A percentile compares a stretch with the other conserved stretches of the same genome.
phyloP scores from a whole-genome alignment of 2,888 invertebrate species.

The Drosophila pegasa region DNA sequence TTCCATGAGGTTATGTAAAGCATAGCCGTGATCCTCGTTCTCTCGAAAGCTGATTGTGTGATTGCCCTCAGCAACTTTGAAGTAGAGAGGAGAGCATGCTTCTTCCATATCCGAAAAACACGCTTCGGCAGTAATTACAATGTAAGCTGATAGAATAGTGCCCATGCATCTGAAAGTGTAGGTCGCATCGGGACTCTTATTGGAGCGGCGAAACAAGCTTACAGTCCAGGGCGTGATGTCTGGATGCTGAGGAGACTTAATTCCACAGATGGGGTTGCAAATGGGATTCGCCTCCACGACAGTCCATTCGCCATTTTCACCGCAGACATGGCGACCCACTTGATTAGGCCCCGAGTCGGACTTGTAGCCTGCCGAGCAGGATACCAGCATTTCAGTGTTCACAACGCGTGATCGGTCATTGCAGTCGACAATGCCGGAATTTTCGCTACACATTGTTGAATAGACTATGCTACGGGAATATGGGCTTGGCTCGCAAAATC shows the following conservation, averaged over 20 bases:
- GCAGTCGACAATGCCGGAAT: too few species aligned
- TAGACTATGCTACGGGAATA: too few species aligned
- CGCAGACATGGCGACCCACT: constrained; percentile 48
- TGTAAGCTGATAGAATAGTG: constrained; percentile 32
- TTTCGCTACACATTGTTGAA: too few species aligned
- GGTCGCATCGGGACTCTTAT: too few species aligned
- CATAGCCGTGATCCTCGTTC: constrained; percentile 23
- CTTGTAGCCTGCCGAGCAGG: background rate
- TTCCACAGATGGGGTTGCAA: constrained; percentile 75
- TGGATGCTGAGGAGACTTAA: constrained; percentile 31
- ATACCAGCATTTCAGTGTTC: background rate
- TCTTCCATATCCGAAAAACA: background rate
- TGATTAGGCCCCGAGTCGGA: background rate
- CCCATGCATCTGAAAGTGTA: constrained; percentile 23
- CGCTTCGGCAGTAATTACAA: constrained; percentile 22
- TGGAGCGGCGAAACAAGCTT: constrained; percentile 38
- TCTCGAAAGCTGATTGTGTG: constrained; percentile 2
- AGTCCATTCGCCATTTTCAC: constrained; percentile 68
- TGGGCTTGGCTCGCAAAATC: too few species aligned
- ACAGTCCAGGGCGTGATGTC: constrained; percentile 71
- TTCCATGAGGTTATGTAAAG: constrained; percentile 52
- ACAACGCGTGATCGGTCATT: too few species aligned
- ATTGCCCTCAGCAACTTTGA: constrained; percentile 34
- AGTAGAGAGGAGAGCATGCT: background rate
- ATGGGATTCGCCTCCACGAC: constrained; percentile 34